Percentiles rank a stretch among this genome's conserved stretches.
These are phyloP conservation scores for Auanema sp. DNA, from an alignment of 2,888 invertebrate species.

Conservation along the genomic window DNA sequence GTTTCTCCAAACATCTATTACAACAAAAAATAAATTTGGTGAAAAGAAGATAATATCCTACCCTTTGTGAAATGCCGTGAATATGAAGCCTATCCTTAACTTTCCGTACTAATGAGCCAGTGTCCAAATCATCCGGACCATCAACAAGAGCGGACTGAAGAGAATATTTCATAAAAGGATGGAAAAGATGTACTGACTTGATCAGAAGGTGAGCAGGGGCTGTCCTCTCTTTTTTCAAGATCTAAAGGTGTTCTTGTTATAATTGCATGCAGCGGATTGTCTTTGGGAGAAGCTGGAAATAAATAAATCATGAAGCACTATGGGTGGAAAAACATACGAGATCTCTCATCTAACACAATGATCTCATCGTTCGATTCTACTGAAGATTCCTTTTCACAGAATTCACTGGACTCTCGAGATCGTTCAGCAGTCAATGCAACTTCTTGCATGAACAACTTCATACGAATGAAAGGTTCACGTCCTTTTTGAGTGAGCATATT, in stretches of 20 bases:
- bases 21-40: background rate
- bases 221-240: no score
- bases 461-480: conserved; percentile 91
- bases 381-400: conserved; percentile 76
- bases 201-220: no score
- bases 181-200: background rate
- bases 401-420: conserved; percentile 76
- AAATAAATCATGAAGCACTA: no score
- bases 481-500: conserved; percentile 90
- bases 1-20: conserved; percentile 89
- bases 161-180: background rate
- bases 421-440: conserved; percentile 22
- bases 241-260: no score
- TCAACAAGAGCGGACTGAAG: background rate
- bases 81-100: conserved; percentile 67
- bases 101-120: conserved; percentile 84
- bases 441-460: conserved; percentile 87
- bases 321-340: no score
- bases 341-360: no score
- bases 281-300: no score
- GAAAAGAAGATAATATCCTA: conserved; percentile 61
- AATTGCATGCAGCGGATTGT: no score
- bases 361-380: conserved; percentile 71
- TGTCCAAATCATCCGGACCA: conserved; percentile 78
- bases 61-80: conserved; percentile 81